Base-by-base conservation (phyloP, 1,140 invertebrate genomes). In the Agraylea sexmaculata region DNA sequence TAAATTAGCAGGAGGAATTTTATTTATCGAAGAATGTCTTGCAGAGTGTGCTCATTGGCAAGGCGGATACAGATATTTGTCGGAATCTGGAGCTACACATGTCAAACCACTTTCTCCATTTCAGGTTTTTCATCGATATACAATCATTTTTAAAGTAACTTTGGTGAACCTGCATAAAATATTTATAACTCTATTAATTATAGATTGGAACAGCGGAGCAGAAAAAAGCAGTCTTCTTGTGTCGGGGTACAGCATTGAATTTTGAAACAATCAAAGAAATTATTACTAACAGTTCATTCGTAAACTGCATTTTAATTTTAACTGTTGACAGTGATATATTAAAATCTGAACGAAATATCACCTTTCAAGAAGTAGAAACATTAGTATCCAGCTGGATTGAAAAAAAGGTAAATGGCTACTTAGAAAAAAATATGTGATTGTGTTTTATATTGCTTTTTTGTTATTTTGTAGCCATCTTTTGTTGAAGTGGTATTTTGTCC, bases 41-140 rank as follows among this genome's bases (percentile, higher is more conserved):
- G 68, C 71, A 7, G 75, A 77, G 54, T 69, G 70, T 47, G 54
- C 77, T 13, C 75, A 77, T 51, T 78, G 74, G 74, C 62, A 74
- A 51, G 74, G 74, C 4, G 74, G 75, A 4, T 51, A 73, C n/a
- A 58, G 60, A 32, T 59, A 62, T 42, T 47, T 77, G 19, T 45
- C 71, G 2, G 52, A 58, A 17, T 63, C 62, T 27, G 74, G 74
- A 37, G 74, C 72, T 23, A 47, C 65, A 15, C 62, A 57, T 51
- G 66, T 77, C 0, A 74, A 73, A 49, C 67, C 66, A 51, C 66
- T 77, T 43, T 75, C 74, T 10, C 68, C 71, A 4, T 75, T 75
- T 62, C 72, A 75, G 62, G 74, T 75, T 23, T 37, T 32, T 42
- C 36, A 27, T 17, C 15, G 15, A 25, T n/a, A 25, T 7, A 7